A percentile compares a stretch with the other conserved stretches of the same genome.
These are phyloP conservation scores for Ctenomys sociabilis DNA, from an alignment of 2,113 vertebrate species.

Conservation along the genomic window DNA sequence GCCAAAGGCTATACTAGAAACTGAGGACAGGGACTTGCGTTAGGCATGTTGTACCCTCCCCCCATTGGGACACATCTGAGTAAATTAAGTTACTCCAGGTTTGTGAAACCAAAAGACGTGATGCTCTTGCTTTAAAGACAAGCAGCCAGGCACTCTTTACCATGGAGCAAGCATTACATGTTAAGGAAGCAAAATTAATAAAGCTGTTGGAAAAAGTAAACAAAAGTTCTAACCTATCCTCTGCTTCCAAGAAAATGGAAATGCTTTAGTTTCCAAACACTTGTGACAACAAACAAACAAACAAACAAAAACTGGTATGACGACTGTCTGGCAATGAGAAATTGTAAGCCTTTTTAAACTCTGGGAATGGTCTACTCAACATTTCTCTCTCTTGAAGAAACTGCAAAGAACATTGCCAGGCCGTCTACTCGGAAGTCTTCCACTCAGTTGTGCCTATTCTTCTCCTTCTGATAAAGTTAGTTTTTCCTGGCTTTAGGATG, in stretches of 20 bases:
- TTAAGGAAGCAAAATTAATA: conserved; percentile 55
- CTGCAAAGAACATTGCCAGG: conserved; percentile 30
- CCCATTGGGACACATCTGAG: conserved; percentile 1
- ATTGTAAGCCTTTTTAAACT: conserved; percentile 63
- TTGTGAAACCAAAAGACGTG: conserved; percentile 37
- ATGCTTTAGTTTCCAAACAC: conserved; percentile 58
- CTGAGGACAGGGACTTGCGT: conserved; percentile 32
- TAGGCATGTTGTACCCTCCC: background rate
- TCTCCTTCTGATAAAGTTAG: conserved; percentile 1
- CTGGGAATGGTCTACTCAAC: conserved; percentile 52
- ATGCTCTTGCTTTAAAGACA: conserved; percentile 51
- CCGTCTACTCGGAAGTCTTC: background rate
- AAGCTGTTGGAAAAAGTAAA: conserved; percentile 67
- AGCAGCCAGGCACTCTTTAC: conserved; percentile 30
- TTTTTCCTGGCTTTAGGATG: conserved; percentile 47
- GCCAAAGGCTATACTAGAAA: background rate
- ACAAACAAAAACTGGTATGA: conserved; percentile 45
- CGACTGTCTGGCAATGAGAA: conserved; percentile 41
- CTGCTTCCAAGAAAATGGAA: conserved; percentile 24
- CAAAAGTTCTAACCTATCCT: conserved; percentile 62
- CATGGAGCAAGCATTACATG: conserved; percentile 4
- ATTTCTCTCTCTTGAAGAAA: conserved; percentile 72
- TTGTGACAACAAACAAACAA: background rate
- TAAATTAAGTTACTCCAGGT: background rate
- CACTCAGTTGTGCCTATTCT: background rate